A percentile compares a stretch with the other conserved stretches of the same genome.
These are phyloP conservation scores for Drosophila tropicalis DNA, from an alignment of 1,140 invertebrate species.

Conservation along the genomic window DNA sequence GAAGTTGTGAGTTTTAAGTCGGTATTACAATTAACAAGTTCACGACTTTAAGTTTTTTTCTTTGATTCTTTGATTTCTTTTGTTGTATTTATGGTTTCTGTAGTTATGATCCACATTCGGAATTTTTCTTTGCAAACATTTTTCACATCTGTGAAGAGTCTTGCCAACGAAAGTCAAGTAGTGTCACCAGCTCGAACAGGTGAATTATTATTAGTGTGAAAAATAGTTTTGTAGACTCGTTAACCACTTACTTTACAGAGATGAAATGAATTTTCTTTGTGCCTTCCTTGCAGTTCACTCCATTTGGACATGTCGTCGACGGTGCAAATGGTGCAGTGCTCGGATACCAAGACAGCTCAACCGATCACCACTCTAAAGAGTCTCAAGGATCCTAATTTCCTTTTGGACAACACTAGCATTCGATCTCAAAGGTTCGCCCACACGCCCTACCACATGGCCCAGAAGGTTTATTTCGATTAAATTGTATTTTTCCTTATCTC, in stretches of 20 bases:
- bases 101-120: slow-evolving; percentile 78
- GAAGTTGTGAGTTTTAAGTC: slow-evolving; percentile 88
- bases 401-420: slow-evolving; percentile 76
- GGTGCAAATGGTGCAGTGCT: slow-evolving; percentile 82
- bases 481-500: not conserved
- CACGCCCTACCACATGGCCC: too few species aligned
- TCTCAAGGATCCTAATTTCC: slow-evolving; percentile 77
- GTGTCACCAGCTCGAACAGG: slow-evolving; percentile 58
- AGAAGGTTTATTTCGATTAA: not conserved
- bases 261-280: not conserved
- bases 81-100: slow-evolving; percentile 39
- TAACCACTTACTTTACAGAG: not conserved
- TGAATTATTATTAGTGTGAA: slow-evolving; percentile 48
- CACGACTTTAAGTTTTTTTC: slow-evolving; percentile 28
- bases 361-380: slow-evolving; percentile 78
- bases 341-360: slow-evolving; percentile 72
- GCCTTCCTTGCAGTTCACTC: slow-evolving; percentile 39
- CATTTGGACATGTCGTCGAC: slow-evolving; percentile 67
- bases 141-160: slow-evolving; percentile 82
- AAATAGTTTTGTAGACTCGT: not conserved
- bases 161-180: slow-evolving; percentile 53
- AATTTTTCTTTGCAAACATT: slow-evolving; percentile 81
- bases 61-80: slow-evolving; percentile 30
- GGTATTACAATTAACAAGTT: not conserved
- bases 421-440: slow-evolving; percentile 67